Evolutionary conservation across 1,140 invertebrate species (phyloP).

Genomic region (Harlomillsia oculata): DNA sequence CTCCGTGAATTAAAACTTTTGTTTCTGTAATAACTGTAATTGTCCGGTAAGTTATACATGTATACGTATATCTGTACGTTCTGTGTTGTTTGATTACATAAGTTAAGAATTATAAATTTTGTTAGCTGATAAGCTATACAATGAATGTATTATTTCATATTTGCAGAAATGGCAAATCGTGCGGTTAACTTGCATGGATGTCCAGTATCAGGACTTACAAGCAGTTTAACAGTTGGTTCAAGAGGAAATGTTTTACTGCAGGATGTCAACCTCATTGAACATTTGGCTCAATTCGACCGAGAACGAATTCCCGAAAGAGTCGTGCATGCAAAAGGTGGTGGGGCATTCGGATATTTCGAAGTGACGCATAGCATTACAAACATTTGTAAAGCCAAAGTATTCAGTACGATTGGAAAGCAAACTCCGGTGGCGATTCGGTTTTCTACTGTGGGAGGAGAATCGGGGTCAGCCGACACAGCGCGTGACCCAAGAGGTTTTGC

Average conservation of each 20-base stretch:
- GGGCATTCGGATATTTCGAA: constrained; percentile 29
- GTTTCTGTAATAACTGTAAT: too few relatives aligned
- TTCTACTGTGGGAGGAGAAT: constrained; percentile 81
- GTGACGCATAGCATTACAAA: constrained; percentile 21
- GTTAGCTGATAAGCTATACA: too few relatives aligned
- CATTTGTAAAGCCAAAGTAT: constrained; percentile 36
- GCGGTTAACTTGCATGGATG: constrained; percentile 39
- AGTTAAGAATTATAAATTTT: too few relatives aligned
- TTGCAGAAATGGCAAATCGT: not conserved
- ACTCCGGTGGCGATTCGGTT: constrained; percentile 51
- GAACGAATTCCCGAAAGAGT: constrained; percentile 95
- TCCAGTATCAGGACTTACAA: constrained; percentile 48
- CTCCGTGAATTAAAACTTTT: too few relatives aligned
- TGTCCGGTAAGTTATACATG: too few relatives aligned
- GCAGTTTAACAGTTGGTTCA: constrained; percentile 60
- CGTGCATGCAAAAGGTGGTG: constrained; percentile 90
- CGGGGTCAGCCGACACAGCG: constrained; percentile 72
- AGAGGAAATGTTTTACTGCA: constrained; percentile 78
- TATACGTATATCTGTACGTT: too few relatives aligned
- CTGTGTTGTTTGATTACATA: too few relatives aligned
- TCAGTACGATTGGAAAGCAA: constrained; percentile 23
- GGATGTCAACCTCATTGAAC: constrained; percentile 65
- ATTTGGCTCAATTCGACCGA: constrained; percentile 75
- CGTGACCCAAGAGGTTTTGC: constrained; percentile 54
- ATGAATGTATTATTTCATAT: too few relatives aligned